Evolutionary conservation across 2,113 vertebrate species (phyloP), one percentile per base, ranked within the genome.

Genomic region (Forbesichthys papilliferus): DNA sequence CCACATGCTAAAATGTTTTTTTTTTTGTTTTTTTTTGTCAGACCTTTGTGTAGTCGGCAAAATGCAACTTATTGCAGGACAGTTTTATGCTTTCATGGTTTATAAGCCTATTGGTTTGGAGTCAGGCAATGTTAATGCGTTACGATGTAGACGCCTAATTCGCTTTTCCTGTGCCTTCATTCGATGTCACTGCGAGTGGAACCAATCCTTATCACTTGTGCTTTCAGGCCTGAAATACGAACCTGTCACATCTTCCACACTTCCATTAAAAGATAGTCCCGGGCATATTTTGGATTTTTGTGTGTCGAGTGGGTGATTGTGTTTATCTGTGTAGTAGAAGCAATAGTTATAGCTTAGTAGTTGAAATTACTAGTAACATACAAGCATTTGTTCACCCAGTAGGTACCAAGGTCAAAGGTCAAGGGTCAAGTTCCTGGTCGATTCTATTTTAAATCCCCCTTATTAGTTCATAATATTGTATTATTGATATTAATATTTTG

Each of bases 231-330:
- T 75, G 18, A 80, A 84, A 81, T 63, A 66, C 36, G 6, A 77
- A 77, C 64, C 74, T 75, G 74, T 74, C 74, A 65, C 53, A 14
- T 74, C 52, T 68, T 48, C 14, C 66, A 71, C 73, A 78, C 53
- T 82, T 75, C 75, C 70, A 72, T 83, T 88, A 78, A 77, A 75
- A 74, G 33, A 63, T 74, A 63, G 60, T 66, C 55, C 69, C 64
- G 51, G 47, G 14, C 20, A 47, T 11, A 10, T 46, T 47, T 69
- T 60, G 49, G 71, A 20, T 70, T 54, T 59, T 18, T 34, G 14
- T 58, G 58, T 36, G 58, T 36, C 27, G 27, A 3, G 58, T 60
- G 58, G 11, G 11, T 61, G 59, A 2, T 34, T 42, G 59, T 42
- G 36, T 61, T 36, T 46, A 36, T 47, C 11, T 47, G 59, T 61